Conservation (phyloP, 2,113 vertebrate species). For the Colinus virginianus region DNA sequence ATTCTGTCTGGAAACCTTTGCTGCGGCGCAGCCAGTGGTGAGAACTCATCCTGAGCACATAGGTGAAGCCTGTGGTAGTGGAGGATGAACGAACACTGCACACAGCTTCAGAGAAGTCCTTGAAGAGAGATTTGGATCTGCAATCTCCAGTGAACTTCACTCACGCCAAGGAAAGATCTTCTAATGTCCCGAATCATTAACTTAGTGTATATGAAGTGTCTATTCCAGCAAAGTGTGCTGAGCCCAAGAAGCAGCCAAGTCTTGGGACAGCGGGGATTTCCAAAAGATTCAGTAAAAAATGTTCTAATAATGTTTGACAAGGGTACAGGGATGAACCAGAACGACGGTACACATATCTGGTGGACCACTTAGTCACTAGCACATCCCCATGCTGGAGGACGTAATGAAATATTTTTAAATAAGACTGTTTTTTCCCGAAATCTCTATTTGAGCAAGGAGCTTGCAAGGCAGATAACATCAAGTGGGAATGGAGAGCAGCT, state of each 20-base stretch:
- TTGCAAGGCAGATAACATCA: constrained; percentile 48
- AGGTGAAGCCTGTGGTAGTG: neutral
- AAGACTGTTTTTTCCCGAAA: neutral
- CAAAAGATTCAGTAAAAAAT: constrained; percentile 42
- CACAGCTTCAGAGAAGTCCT: neutral
- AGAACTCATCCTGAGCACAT: neutral
- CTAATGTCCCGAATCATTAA: neutral
- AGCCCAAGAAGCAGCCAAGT: neutral
- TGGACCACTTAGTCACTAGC: neutral
- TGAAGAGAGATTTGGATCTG: neutral
- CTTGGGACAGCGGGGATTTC: constrained; percentile 39
- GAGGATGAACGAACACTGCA: fast-evolving
- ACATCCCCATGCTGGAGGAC: neutral
- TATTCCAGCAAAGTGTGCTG: neutral
- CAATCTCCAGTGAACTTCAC: neutral
- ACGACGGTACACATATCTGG: neutral
- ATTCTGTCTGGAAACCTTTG: neutral
- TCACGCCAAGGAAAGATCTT: neutral
- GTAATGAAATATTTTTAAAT: neutral
- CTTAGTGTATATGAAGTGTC: neutral
- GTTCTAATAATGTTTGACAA: constrained; percentile 26
- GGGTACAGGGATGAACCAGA: neutral
- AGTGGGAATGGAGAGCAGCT: constrained; percentile 28
- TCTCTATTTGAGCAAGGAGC: constrained; percentile 6
- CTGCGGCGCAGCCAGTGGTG: neutral